Conservation (phyloP, 64 coral and sea anemone species). For the Stichodactyla mertensii region DNA sequence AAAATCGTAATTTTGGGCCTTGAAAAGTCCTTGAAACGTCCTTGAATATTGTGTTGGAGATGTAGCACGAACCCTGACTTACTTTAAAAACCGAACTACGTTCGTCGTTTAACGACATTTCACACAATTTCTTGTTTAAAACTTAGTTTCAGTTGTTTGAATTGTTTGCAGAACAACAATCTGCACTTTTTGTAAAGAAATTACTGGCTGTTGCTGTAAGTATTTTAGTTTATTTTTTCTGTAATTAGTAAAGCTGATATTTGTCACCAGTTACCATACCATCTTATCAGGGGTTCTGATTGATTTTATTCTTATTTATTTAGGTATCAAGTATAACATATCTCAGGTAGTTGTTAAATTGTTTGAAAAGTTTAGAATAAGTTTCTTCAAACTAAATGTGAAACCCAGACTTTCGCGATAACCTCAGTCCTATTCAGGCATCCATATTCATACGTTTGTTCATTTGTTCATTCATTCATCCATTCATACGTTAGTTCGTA, state of each 20-base stretch:
- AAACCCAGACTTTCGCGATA: too few species aligned
- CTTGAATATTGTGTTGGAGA: too few species aligned
- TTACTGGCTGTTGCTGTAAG: slow-evolving; percentile 97
- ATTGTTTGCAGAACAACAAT: slow-evolving; percentile 79
- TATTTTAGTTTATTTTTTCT: neutral
- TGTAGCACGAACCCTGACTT: too few species aligned
- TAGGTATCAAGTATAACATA: slow-evolving; percentile 99
- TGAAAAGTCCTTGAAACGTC: too few species aligned
- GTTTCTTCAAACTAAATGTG: neutral
- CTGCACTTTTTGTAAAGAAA: slow-evolving; percentile 96
- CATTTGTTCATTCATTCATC: neutral
- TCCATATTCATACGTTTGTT: too few species aligned
- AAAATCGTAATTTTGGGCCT: too few species aligned
- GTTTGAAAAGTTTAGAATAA: neutral
- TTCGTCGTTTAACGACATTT: too few species aligned
- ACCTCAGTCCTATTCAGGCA: too few species aligned
- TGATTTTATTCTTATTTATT: slow-evolving; percentile 8
- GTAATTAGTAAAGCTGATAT: neutral
- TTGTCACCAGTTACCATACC: too few species aligned
- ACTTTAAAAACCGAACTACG: too few species aligned
- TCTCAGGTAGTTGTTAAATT: slow-evolving; percentile 55
- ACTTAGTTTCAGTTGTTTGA: neutral
- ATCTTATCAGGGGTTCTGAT: neutral
- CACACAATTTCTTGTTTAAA: too few species aligned
- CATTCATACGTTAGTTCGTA: neutral